These are phyloP conservation scores for Lycopodina hypogea DNA, from an alignment of 37 sponge, comb jelly and placozoan species.

Conservation along the genomic window DNA sequence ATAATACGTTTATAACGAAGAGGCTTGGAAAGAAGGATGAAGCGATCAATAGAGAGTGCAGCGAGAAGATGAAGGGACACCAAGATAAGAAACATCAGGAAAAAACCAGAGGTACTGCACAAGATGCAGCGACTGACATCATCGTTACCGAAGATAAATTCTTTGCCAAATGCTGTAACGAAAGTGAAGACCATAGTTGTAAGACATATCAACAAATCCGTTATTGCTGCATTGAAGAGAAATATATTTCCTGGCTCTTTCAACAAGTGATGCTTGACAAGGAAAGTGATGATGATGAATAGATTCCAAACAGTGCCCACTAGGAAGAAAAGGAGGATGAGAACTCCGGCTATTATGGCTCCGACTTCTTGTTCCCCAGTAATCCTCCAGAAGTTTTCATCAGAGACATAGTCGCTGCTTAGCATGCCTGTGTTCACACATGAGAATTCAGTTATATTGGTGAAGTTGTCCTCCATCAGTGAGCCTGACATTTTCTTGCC, in stretches of 20 bases:
- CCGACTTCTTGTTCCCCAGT: slow-evolving; percentile 7
- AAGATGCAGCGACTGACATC: slow-evolving; percentile 49
- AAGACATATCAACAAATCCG: slow-evolving; percentile 37
- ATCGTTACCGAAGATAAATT: slow-evolving; percentile 45
- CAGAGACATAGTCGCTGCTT: slow-evolving; percentile 18
- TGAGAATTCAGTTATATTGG: neutral
- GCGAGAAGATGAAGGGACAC: slow-evolving; percentile 58
- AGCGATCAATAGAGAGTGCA: slow-evolving; percentile 62
- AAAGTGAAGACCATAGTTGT: slow-evolving; percentile 35
- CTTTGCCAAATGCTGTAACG: slow-evolving; percentile 15
- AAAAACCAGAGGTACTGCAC: slow-evolving; percentile 47
- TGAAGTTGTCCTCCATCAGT: neutral
- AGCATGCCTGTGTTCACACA: neutral
- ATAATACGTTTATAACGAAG: slow-evolving; percentile 54
- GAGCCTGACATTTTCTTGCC: no score
- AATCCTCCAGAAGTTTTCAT: slow-evolving; percentile 40
- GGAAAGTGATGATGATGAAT: slow-evolving; percentile 59
- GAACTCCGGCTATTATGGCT: slow-evolving; percentile 18
- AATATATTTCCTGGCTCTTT: slow-evolving; percentile 74
- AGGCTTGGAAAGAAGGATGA: slow-evolving; percentile 54
- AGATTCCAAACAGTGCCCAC: slow-evolving; percentile 72
- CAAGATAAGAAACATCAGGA: slow-evolving; percentile 41
- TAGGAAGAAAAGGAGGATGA: slow-evolving; percentile 53
- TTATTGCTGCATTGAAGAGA: slow-evolving; percentile 49
- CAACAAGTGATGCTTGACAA: slow-evolving; percentile 39